Conservation (phyloP, 2,888 invertebrate species). For the Eupithecia insigniata region DNA sequence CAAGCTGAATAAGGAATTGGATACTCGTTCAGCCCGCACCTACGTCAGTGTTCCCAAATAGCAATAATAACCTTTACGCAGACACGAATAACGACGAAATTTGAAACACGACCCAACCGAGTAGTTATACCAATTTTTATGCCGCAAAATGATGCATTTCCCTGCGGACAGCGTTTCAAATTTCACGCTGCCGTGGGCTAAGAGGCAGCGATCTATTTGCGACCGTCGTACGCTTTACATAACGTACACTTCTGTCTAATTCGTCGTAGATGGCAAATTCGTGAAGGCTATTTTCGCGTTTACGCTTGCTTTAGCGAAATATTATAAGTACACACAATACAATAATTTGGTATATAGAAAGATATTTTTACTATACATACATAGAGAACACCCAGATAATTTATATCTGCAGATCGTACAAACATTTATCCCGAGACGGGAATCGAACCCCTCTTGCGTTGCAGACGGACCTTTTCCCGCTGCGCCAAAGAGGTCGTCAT, state of each 20-base stretch:
- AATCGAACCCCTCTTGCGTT: not conserved
- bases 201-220: constrained; percentile 22
- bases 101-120: not conserved
- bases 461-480: not conserved
- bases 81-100: not conserved
- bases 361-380: no score
- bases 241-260: constrained; percentile 3
- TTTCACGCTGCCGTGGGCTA: constrained; percentile 23
- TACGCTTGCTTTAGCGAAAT: not conserved
- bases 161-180: constrained; percentile 26
- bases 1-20: not conserved
- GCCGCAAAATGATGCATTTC: constrained; percentile 24
- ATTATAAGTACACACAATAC: no score
- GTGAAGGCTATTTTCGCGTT: not conserved
- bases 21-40: not conserved
- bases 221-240: constrained; percentile 5
- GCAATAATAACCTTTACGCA: not conserved
- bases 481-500: not conserved
- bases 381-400: not conserved
- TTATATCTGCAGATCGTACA: not conserved
- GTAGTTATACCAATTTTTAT: constrained; percentile 13
- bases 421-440: not conserved
- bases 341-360: no score
- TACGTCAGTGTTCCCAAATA: not conserved
- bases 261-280: not conserved